Conservation (phyloP, 2,888 invertebrate genomes). For the Tortricodes alternella region DNA sequence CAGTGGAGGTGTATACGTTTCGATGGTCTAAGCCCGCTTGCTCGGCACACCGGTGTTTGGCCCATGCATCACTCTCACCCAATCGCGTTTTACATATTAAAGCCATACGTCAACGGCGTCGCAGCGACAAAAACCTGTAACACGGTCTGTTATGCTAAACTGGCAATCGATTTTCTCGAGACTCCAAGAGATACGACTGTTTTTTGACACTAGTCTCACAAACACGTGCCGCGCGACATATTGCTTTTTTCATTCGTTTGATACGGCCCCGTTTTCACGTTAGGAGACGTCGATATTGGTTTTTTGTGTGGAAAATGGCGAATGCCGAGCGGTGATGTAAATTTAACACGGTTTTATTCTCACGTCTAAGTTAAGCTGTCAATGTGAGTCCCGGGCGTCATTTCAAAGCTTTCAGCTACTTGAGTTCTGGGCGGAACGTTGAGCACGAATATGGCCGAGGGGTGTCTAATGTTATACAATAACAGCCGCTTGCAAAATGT, state of each 20-base stretch:
- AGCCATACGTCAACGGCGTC: slow-evolving; percentile 55
- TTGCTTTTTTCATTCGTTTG: slow-evolving; percentile 72
- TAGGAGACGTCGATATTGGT: slow-evolving; percentile 62
- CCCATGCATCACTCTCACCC: slow-evolving; percentile 33
- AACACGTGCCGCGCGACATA: slow-evolving; percentile 67
- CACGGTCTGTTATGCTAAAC: slow-evolving; percentile 64
- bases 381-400: slow-evolving; percentile 22
- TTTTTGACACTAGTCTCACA: slow-evolving; percentile 64
- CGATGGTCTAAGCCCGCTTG: slow-evolving; percentile 25
- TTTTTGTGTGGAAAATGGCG: slow-evolving; percentile 52
- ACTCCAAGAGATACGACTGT: slow-evolving; percentile 59
- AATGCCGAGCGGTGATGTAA: slow-evolving; percentile 50
- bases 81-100: slow-evolving; percentile 60
- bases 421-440: slow-evolving; percentile 12
- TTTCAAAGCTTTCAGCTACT: slow-evolving; percentile 28
- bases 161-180: slow-evolving; percentile 64
- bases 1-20: slow-evolving; percentile 9
- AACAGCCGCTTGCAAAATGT: no score
- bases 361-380: slow-evolving; percentile 28
- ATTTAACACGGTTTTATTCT: slow-evolving; percentile 43
- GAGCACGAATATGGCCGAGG: slow-evolving; percentile 10
- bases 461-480: slow-evolving; percentile 1
- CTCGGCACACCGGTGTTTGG: slow-evolving; percentile 21
- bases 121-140: slow-evolving; percentile 58
- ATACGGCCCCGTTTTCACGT: slow-evolving; percentile 61